Base-by-base conservation (phyloP, 2,888 invertebrate genomes). In the Polietes domitor region DNA sequence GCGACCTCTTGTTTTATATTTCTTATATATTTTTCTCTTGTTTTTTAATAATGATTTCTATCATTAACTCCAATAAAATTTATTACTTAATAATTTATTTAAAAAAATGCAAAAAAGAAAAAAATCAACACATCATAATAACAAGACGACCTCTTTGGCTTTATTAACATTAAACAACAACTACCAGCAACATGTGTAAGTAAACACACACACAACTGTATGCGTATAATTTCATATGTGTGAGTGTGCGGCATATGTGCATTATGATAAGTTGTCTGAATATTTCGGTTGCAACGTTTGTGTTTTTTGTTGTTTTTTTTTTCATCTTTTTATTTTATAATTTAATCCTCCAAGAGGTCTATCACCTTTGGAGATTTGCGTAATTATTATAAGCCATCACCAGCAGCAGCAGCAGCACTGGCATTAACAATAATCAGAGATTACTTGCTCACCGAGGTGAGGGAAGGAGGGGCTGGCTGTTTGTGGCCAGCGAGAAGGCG, bases 301-400 rank as follows among this genome's bases (percentile, higher is more conserved):
- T 37, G 37, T 32, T 1, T 32, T 28, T 26, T 63, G 32, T 17
- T 37, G 65, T 43, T 41, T 68, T 28, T 61, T 61, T n/a, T n/a
- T n/a, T n/a, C n/a, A n/a, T n/a, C n/a, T 6, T 32, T 9, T 55
- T 47, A 5, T 10, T 58, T 58, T 63, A 5, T 68, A 43, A 73
- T 68, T 84, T 76, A 84, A 81, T 78, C 73, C 78, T 73, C 61
- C 61, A 12, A 84, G 84, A 84, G 84, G 78, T 84, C 76, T 68
- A 79, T 73, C 84, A 84, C 84, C 84, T 84, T 81, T 81, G 5
- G 76, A 81, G 78, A 81, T 81, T 81, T 84, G 81, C 81, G 84
- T 84, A 84, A 84, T 84, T 81, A 84, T 81, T 84, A 65, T 72
- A 80, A 84, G 80, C 63, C 80, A 58, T 37, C 28, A 68, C 47